These are phyloP conservation scores for Ophiothrix spiculata DNA, from an alignment of 35 echinoderm and acorn worm genomes.

Conservation along the genomic window DNA sequence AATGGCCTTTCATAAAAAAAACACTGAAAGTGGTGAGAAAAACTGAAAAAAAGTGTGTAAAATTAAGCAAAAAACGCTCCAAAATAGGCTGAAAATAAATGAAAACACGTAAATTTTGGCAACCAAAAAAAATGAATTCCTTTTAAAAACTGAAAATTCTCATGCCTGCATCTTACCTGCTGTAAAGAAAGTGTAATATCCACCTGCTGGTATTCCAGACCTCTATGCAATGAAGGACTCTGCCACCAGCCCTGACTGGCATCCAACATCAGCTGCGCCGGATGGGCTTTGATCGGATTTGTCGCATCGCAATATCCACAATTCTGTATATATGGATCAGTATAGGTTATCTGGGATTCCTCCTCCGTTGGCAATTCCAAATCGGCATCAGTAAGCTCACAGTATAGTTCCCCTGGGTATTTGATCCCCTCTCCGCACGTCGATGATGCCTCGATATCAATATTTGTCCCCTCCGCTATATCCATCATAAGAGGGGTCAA, in stretches of 20 bases:
- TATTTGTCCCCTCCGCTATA: conserved; percentile 28
- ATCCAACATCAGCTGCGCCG: conserved; percentile 12
- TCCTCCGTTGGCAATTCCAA: background rate
- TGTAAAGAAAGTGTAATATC: conserved; percentile 25
- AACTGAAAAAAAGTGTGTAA: too few species aligned
- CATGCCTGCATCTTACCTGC: too few species aligned
- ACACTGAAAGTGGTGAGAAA: too few species aligned
- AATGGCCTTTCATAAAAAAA: too few species aligned
- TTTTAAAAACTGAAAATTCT: too few species aligned
- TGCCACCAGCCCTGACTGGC: conserved; percentile 36
- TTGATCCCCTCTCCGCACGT: conserved; percentile 27
- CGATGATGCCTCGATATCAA: conserved; percentile 17
- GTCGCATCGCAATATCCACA: conserved; percentile 25
- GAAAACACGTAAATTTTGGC: too few species aligned
- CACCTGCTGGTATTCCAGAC: conserved; percentile 6
- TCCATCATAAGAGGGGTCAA: conserved; percentile 18
- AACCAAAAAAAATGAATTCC: too few species aligned
- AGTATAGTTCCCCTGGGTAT: conserved; percentile 26
- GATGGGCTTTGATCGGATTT: background rate
- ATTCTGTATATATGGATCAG: conserved; percentile 26
- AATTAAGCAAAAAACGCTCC: too few species aligned
- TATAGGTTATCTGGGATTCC: background rate
- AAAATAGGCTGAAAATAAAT: too few species aligned
- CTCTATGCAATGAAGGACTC: conserved; percentile 33
- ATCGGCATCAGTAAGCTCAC: conserved; percentile 19